These are phyloP conservation scores for Saccostrea cuccullata DNA, from an alignment of 1,140 invertebrate genomes.

Conservation along the genomic window DNA sequence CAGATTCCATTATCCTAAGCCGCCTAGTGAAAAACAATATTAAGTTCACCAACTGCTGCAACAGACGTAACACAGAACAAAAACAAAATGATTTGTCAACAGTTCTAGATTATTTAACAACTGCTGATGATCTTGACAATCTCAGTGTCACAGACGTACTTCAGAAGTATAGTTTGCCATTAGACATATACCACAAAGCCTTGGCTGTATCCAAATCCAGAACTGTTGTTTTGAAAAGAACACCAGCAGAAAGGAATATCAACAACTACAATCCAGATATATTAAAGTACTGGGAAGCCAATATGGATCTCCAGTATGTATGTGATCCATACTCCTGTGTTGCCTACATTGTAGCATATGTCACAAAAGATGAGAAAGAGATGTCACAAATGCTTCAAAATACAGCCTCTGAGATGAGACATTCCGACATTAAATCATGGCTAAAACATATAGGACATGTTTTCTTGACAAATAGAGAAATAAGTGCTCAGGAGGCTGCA, in stretches of 20 bases:
- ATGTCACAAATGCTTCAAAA: constrained; percentile 49
- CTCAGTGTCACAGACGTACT: background rate
- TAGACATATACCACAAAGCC: background rate
- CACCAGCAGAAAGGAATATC: constrained; percentile 28
- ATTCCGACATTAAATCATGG: background rate
- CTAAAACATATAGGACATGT: too few species aligned
- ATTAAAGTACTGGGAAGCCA: constrained; percentile 51
- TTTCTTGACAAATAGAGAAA: too few species aligned
- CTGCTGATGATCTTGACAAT: background rate
- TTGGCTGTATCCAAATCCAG: background rate
- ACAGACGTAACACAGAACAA: background rate
- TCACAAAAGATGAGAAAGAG: constrained; percentile 55
- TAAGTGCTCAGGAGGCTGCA: too few species aligned
- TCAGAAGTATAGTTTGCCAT: background rate
- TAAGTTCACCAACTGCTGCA: constrained; percentile 8
- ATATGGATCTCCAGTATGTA: constrained; percentile 55
- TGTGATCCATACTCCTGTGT: constrained; percentile 58
- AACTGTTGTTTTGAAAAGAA: constrained; percentile 39
- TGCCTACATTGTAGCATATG: constrained; percentile 54
- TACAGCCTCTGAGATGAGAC: constrained; percentile 27
- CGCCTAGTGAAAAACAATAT: background rate
- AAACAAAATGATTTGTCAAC: background rate
- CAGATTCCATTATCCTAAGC: background rate
- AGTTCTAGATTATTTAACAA: background rate
- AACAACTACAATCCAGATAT: constrained; percentile 53